Percentiles rank a stretch among this genome's conserved stretches.
These are phyloP conservation scores for Intellagama lesueurii DNA, from an alignment of 2,797 vertebrate genomes.

Conservation along the genomic window DNA sequence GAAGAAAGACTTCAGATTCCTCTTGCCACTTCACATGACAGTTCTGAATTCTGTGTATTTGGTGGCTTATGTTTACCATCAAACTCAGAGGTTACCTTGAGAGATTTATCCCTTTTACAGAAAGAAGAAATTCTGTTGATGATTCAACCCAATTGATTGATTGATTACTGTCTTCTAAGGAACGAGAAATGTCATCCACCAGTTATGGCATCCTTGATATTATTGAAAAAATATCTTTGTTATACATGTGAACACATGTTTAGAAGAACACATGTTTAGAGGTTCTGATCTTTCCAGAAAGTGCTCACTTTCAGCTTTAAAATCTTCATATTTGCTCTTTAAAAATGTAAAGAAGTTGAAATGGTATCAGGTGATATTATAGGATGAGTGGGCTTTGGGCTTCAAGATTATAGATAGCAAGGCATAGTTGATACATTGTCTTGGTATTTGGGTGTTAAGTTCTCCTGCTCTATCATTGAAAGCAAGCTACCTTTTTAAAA, in stretches of 20 bases:
- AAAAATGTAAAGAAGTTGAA: conserved; percentile 6
- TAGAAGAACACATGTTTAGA: neutral
- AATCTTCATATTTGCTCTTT: neutral
- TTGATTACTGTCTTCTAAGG: no score
- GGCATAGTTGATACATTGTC: neutral
- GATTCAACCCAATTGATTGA: neutral
- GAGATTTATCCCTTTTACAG: neutral
- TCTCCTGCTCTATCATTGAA: neutral
- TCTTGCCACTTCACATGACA: neutral
- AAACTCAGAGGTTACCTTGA: neutral
- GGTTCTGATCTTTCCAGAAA: neutral
- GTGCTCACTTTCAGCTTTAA: neutral
- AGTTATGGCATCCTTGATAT: neutral
- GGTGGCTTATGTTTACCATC: neutral
- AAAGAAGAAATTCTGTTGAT: neutral
- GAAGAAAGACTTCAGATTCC: neutral
- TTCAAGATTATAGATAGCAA: neutral
- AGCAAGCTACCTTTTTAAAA: neutral
- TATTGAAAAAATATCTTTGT: neutral
- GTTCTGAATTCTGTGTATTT: neutral
- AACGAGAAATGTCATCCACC: neutral
- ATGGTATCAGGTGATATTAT: neutral
- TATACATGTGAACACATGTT: neutral
- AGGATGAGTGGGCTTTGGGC: neutral
- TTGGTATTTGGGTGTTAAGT: neutral